Base-by-base conservation (phyloP, 1,140 invertebrate species). In the Brachionus paranguensis region DNA sequence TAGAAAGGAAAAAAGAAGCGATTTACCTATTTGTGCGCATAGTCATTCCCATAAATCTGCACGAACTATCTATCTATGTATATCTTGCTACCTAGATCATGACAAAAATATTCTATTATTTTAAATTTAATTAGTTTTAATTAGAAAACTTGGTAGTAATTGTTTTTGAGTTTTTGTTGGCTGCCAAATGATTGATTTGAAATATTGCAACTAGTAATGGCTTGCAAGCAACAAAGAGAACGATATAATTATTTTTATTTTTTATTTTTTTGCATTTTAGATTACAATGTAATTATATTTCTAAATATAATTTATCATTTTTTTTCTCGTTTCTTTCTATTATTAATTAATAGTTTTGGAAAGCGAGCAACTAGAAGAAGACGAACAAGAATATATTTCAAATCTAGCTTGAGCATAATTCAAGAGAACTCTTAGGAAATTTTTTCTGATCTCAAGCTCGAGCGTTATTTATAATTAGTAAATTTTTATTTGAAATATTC, bases 261-360 rank as follows among this genome's bases (percentile, higher is more conserved):
- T 68, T 72, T 72, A 33, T 33, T 68, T 68, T 68, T 72, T 72
- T 43, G 68, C 68, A 72, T 72, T 72, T 72, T 72, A 72, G 68
- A 72, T 72, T 72, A 72, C 68, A 72, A 45, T 72, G 68, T 72
- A 72, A 72, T 72, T 72, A 72, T 72, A 72, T 72, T 72, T 72
- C 68, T 43, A 72, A 72, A 72, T 72, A 72, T 72, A 72, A 72
- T 72, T 72, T 72, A 72, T 72, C 68, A 72, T 72, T 72, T 72
- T 72, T 70, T 37, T 70, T 70, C 33, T 37, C 33, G 27, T 70
- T 70, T 70, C 33, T 70, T 72, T 72, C 68, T 17, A 72, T 72
- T 72, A 72, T 72, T 72, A 72, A 72, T 72, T 72, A 72, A 72
- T 72, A 72, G 68, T 72, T 72, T 72, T 72, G 37, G 33, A 72